Conservation (phyloP, 2,888 invertebrate genomes). For the Doris montereyensis region DNA sequence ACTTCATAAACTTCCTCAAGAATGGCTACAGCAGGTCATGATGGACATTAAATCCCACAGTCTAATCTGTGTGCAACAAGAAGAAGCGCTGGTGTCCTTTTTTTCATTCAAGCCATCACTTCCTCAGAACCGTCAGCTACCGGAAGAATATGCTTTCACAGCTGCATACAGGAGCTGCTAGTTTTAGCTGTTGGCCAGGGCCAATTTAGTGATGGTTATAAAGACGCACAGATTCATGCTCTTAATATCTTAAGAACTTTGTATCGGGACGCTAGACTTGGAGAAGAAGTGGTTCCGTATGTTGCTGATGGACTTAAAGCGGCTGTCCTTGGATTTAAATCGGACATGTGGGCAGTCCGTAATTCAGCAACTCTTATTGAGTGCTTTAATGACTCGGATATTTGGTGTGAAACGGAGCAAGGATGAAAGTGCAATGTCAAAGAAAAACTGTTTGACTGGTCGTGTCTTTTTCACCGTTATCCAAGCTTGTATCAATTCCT, state of each 20-base stretch:
- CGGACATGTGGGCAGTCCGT: conserved; percentile 83
- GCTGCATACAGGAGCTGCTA: conserved; percentile 78
- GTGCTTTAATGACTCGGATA: conserved; percentile 86
- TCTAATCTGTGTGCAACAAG: conserved; percentile 83
- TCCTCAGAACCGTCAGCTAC: conserved; percentile 81
- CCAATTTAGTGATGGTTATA: background rate
- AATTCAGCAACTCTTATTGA: conserved; percentile 89
- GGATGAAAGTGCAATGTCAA: conserved; percentile 73
- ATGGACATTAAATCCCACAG: conserved; percentile 61
- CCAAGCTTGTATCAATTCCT: conserved; percentile 79
- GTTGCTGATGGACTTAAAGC: conserved; percentile 81
- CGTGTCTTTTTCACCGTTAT: conserved; percentile 83
- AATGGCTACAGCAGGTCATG: conserved; percentile 72
- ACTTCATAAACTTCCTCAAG: conserved; percentile 62
- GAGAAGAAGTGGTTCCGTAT: conserved; percentile 81
- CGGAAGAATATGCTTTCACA: conserved; percentile 76
- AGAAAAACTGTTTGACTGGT: conserved; percentile 74
- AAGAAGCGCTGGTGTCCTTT: conserved; percentile 94
- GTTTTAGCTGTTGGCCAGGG: conserved; percentile 64
- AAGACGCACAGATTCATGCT: conserved; percentile 78
- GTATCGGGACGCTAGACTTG: conserved; percentile 83
- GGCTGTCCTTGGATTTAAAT: conserved; percentile 83
- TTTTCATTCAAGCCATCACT: conserved; percentile 85
- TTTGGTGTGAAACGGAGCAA: conserved; percentile 84
- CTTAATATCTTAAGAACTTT: conserved; percentile 88